A percentile compares a stretch with the other conserved stretches of the same genome.
Evolutionary conservation across 2,797 vertebrate genomes (phyloP).

Genomic region (Aphelocoma californica): DNA sequence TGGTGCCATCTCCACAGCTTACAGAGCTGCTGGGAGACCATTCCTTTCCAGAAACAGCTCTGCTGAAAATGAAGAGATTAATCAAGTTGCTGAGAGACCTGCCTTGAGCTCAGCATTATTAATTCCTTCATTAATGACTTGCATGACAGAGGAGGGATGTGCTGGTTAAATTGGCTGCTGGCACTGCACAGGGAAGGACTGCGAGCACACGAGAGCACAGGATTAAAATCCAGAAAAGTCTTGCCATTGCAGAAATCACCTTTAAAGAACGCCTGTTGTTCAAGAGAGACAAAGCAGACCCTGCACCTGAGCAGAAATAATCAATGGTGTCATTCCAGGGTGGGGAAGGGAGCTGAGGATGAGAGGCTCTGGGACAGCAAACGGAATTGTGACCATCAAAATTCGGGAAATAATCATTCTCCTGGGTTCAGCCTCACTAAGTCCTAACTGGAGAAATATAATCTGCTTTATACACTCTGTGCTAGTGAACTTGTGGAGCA

Average conservation of each 20-base stretch:
- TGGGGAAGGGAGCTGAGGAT: background rate
- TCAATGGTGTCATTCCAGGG: background rate
- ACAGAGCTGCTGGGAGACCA: background rate
- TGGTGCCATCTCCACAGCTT: background rate
- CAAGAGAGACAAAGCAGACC: background rate
- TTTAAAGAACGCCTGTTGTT: background rate
- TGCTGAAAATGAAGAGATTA: background rate
- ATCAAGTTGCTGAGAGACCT: background rate
- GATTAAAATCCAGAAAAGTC: background rate
- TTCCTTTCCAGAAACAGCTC: background rate
- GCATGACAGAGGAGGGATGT: background rate
- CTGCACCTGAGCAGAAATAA: background rate
- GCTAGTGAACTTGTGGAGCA: background rate
- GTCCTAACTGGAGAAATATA: accelerated
- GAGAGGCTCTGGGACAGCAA: background rate
- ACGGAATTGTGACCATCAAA: background rate
- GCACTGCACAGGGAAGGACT: background rate
- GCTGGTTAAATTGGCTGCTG: background rate
- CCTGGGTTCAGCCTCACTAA: background rate
- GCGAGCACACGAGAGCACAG: accelerated
- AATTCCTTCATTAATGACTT: background rate
- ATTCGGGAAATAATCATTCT: background rate
- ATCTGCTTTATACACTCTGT: accelerated
- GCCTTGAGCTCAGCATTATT: background rate
- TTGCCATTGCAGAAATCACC: background rate